phyloP scores from a whole-genome alignment of 2,888 invertebrate genomes.

The Dasypogon diadema region DNA sequence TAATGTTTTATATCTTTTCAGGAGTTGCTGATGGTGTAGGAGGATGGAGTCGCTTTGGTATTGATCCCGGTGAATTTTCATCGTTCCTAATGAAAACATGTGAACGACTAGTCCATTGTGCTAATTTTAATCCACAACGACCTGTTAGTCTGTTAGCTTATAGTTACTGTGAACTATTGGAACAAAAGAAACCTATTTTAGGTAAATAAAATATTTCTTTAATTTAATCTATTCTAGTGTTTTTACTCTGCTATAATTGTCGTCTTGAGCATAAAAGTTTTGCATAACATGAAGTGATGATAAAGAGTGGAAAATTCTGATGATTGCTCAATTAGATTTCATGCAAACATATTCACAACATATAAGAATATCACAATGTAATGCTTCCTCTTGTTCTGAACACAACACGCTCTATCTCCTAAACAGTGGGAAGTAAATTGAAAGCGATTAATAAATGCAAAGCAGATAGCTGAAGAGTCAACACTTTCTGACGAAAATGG shows the following conservation, averaged over 20 bases:
- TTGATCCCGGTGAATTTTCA: conserved; percentile 97
- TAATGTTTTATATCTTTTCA: conserved; percentile 67
- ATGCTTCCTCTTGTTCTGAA: no score
- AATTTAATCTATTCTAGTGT: no score
- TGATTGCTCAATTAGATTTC: no score
- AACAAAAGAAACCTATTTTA: conserved; percentile 92
- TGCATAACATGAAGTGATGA: no score
- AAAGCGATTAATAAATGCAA: background rate
- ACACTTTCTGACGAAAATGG: background rate
- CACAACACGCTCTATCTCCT: background rate
- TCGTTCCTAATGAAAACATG: conserved; percentile 94
- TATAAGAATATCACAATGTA: no score
- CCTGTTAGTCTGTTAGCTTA: conserved; percentile 90
- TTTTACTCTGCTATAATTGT: no score
- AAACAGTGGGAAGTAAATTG: background rate
- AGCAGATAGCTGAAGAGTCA: background rate
- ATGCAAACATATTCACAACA: no score
- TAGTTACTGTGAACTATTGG: conserved; percentile 91
- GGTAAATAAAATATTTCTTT: conserved; percentile 71
- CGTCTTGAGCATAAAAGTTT: no score
- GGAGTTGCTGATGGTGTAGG: conserved; percentile 99
- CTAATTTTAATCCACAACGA: conserved; percentile 86
- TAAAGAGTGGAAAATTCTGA: no score
- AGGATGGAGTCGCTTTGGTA: conserved; percentile 97
- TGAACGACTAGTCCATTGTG: conserved; percentile 90